These are phyloP conservation scores for Ophonus ardosiacus DNA, from an alignment of 2,888 invertebrate genomes.

Conservation along the genomic window DNA sequence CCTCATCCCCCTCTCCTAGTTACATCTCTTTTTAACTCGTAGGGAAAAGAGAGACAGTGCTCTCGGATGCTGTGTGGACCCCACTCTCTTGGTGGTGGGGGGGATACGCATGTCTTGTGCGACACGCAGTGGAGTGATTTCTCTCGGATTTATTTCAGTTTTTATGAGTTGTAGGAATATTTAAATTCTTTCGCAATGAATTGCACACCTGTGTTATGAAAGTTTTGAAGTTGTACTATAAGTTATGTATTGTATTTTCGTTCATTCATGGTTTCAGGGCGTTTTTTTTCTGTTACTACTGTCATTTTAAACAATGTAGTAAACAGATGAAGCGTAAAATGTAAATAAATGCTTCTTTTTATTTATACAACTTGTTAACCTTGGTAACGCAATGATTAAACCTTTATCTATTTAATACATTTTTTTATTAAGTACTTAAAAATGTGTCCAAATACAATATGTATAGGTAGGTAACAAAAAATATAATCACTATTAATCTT, in stretches of 20 bases:
- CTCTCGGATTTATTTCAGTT: slow-evolving; percentile 30
- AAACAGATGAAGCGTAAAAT: not conserved
- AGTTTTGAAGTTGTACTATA: not conserved
- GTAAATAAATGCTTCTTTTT: not conserved
- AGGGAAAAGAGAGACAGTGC: not conserved
- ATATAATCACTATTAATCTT: not conserved
- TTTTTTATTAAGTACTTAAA: not conserved
- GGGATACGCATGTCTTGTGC: slow-evolving; percentile 50
- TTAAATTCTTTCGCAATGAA: slow-evolving; percentile 20
- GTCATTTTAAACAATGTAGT: not conserved
- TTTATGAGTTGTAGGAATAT: slow-evolving; percentile 23
- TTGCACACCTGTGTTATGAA: slow-evolving; percentile 39
- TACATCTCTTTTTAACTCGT: slow-evolving; percentile 24
- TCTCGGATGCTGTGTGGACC: slow-evolving; percentile 58
- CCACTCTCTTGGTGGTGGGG: slow-evolving; percentile 57
- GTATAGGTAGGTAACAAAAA: not conserved
- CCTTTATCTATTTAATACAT: not conserved
- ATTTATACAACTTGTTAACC: not conserved
- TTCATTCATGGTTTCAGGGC: slow-evolving; percentile 4
- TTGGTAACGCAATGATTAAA: not conserved
- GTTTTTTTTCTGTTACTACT: not conserved
- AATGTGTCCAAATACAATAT: not conserved
- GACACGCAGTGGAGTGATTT: slow-evolving; percentile 41
- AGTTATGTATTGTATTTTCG: not conserved
- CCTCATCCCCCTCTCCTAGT: not conserved